phyloP scores from a whole-genome alignment of 2,888 invertebrate species.

The Cataglyphis rosenhaueri region DNA sequence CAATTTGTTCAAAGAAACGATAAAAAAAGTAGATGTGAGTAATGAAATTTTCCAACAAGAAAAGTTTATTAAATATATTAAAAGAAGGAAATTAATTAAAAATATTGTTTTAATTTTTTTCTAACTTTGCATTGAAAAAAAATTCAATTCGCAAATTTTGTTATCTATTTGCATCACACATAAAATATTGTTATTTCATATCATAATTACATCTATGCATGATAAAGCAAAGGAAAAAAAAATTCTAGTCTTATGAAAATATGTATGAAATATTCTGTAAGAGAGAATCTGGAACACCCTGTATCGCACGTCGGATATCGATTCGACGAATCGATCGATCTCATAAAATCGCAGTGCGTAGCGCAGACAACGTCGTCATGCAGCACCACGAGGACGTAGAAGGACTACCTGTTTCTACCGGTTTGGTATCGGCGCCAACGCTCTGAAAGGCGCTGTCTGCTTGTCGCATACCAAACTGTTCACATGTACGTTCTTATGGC shows the following conservation, averaged over 20 bases:
- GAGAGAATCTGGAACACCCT: background rate
- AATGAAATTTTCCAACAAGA: too few species aligned
- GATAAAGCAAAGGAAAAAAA: background rate
- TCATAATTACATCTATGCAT: background rate
- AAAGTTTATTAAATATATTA: too few species aligned
- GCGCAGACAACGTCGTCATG: conserved; percentile 53
- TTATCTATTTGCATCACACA: background rate
- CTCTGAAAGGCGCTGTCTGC: conserved; percentile 71
- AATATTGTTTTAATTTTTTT: too few species aligned
- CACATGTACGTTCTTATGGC: conserved; percentile 42
- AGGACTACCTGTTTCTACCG: conserved; percentile 77
- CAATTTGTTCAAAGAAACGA: conserved; percentile 8
- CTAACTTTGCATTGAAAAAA: background rate
- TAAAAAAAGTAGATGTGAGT: conserved; percentile 26
- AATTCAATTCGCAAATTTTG: background rate
- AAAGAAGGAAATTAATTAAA: too few species aligned
- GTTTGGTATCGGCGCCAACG: conserved; percentile 79
- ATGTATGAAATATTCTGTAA: background rate
- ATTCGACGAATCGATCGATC: conserved; percentile 50
- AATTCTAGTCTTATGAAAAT: background rate
- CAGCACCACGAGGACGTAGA: conserved; percentile 68
- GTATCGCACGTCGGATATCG: conserved; percentile 26
- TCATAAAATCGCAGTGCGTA: conserved; percentile 58
- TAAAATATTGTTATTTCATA: background rate
- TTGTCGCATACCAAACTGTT: conserved; percentile 65